phyloP scores from a whole-genome alignment of 2,888 invertebrate species.

The Meandrusa payeni region DNA sequence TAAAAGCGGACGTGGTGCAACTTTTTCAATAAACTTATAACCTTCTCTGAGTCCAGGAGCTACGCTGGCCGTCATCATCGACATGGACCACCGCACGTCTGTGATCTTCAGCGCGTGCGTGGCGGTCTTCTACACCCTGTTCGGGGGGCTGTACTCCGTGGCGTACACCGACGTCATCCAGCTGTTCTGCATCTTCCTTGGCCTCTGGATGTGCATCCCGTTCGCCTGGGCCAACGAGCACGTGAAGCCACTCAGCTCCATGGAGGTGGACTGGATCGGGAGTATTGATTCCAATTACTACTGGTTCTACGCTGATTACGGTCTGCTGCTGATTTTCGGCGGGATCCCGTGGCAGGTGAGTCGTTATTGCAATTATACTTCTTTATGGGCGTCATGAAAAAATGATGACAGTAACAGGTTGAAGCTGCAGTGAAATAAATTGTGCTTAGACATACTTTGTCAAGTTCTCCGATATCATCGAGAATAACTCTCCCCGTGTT shows the following conservation, averaged over 20 bases:
- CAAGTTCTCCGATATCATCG: no score
- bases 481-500: no score
- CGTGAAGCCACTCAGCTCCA: constrained; percentile 89
- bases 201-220: constrained; percentile 98
- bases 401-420: no score
- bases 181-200: constrained; percentile 98
- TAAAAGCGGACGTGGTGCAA: no score
- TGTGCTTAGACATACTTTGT: no score
- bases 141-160: constrained; percentile 98
- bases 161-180: constrained; percentile 99
- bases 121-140: constrained; percentile 98
- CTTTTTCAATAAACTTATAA: no score
- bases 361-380: no score
- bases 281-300: constrained; percentile 85
- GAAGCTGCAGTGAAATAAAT: no score
- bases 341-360: constrained; percentile 98
- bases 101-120: constrained; percentile 97
- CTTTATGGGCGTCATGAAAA: no score
- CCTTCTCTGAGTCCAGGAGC: constrained; percentile 84
- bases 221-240: constrained; percentile 95
- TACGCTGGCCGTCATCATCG: constrained; percentile 97
- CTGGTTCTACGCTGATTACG: constrained; percentile 93
- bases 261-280: constrained; percentile 96
- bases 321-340: constrained; percentile 93
- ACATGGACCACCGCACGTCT: constrained; percentile 95